Percentiles rank a stretch among this genome's conserved stretches.
Evolutionary conservation across 1,140 invertebrate species (phyloP).

Genomic region (Apis laboriosa): DNA sequence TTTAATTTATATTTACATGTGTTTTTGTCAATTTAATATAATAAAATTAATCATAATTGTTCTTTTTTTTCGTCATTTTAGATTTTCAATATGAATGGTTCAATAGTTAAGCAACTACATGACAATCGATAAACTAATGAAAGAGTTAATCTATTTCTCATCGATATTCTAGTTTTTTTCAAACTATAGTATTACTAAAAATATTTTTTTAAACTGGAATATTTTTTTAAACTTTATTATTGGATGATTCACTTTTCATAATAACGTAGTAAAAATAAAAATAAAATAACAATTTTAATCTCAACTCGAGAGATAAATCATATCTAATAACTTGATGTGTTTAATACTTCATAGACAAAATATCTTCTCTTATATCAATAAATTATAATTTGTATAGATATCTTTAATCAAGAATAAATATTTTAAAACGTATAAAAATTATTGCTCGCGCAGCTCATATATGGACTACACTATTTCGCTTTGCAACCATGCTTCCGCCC

Average conservation of each 20-base stretch:
- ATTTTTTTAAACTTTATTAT: slow-evolving; percentile 1
- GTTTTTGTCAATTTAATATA: neutral
- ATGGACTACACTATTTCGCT: neutral
- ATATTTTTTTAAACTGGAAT: slow-evolving; percentile 8
- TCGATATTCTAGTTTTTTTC: slow-evolving; percentile 4
- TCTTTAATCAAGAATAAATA: neutral
- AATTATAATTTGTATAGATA: neutral
- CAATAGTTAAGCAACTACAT: neutral
- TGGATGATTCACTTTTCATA: slow-evolving; percentile 6
- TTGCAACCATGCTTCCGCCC: slow-evolving; percentile 43
- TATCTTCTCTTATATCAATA: neutral
- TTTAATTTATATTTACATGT: no score
- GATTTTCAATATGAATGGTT: neutral
- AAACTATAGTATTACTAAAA: slow-evolving; percentile 11
- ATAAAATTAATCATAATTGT: neutral
- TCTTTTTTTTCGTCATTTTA: neutral
- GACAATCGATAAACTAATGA: slow-evolving; percentile 13
- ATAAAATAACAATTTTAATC: neutral
- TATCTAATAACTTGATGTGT: neutral
- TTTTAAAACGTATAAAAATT: slow-evolving; percentile 1
- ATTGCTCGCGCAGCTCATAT: neutral
- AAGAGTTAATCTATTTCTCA: slow-evolving; percentile 19
- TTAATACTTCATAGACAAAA: neutral
- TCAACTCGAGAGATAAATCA: neutral
- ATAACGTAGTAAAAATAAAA: neutral